phyloP scores from a whole-genome alignment of 64 coral and sea anemone genomes.

The Trachythela sp. region DNA sequence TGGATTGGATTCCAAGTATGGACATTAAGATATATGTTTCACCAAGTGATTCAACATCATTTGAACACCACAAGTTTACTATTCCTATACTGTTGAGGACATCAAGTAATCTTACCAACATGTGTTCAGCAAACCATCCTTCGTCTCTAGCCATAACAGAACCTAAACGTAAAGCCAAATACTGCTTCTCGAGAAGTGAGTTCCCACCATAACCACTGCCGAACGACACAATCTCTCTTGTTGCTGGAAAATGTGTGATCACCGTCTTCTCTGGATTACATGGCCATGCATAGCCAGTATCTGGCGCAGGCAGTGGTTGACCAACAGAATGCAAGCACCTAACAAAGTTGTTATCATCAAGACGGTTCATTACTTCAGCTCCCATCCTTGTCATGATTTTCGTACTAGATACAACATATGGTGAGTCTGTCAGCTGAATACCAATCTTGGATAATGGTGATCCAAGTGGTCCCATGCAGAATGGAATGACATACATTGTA shows the following conservation, averaged over 20 bases:
- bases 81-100: no score
- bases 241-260: constrained; percentile 74
- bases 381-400: constrained; percentile 81
- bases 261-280: constrained; percentile 80
- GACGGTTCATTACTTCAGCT: constrained; percentile 52
- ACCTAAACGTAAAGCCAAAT: constrained; percentile 79
- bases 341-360: constrained; percentile 69
- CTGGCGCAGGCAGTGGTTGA: constrained; percentile 52
- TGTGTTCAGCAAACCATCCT: constrained; percentile 87
- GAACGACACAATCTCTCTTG: constrained; percentile 69
- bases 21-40: no score
- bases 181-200: constrained; percentile 78
- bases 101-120: constrained; percentile 62
- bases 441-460: constrained; percentile 92
- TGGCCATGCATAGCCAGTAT: constrained; percentile 62
- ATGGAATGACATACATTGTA: constrained; percentile 89
- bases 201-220: constrained; percentile 89
- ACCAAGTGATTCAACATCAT: no score
- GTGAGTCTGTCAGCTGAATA: constrained; percentile 76
- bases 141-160: constrained; percentile 66
- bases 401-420: constrained; percentile 79
- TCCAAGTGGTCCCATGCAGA: constrained; percentile 87
- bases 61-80: no score
- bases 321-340: constrained; percentile 86
- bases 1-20: no score